Conservation (phyloP, 2,888 invertebrate species). For the Agriopis leucophaearia region DNA sequence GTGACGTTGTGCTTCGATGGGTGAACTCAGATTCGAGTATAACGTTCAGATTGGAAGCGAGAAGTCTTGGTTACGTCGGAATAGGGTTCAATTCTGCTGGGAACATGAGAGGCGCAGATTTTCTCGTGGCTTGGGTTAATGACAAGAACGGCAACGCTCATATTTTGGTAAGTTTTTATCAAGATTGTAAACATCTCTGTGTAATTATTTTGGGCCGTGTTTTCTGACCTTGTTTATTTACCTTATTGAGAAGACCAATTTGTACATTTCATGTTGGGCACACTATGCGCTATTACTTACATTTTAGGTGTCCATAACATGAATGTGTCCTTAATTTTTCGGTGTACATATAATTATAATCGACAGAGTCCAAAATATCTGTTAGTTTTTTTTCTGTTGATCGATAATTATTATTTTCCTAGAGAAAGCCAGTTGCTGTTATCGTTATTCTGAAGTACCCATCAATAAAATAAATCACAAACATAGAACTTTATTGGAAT, state of each 20-base stretch:
- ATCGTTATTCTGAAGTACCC: not conserved
- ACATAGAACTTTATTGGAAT: too few relatives aligned
- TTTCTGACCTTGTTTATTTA: constrained; percentile 31
- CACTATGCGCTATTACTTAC: not conserved
- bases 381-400: too few relatives aligned
- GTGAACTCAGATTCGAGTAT: constrained; percentile 92
- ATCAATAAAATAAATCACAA: not conserved
- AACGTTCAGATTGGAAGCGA: constrained; percentile 93
- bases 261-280: not conserved
- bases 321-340: not conserved
- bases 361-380: too few relatives aligned
- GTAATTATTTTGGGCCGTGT: constrained; percentile 48
- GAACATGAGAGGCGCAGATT: constrained; percentile 93
- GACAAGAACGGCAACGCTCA: constrained; percentile 89
- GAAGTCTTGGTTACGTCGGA: constrained; percentile 94
- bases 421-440: too few relatives aligned
- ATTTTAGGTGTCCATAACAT: not conserved
- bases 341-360: not conserved
- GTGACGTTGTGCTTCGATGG: constrained; percentile 88
- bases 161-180: constrained; percentile 90
- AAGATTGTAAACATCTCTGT: constrained; percentile 56
- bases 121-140: constrained; percentile 96
- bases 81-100: constrained; percentile 94
- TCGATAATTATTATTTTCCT: too few relatives aligned
- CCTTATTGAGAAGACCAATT: constrained; percentile 11